phyloP scores from a whole-genome alignment of 2,113 vertebrate species.

The Triplophysa dalaica region DNA sequence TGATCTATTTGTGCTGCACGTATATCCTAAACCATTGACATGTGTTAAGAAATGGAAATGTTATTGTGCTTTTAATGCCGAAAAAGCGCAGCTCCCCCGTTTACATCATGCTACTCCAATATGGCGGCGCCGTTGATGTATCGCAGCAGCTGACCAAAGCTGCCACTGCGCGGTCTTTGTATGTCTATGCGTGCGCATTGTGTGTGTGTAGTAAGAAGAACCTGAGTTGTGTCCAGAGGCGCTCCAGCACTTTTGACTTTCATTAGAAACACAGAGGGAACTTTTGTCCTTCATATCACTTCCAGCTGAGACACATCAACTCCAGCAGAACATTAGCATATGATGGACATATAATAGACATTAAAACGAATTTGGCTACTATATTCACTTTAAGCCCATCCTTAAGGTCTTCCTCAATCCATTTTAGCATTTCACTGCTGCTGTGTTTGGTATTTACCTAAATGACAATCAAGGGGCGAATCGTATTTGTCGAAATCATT shows the following conservation, averaged over 20 bases:
- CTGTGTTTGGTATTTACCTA: constrained; percentile 42
- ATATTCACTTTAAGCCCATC: neutral
- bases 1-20: too few species aligned
- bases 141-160: too few species aligned
- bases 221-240: constrained; percentile 16
- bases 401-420: neutral
- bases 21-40: too few species aligned
- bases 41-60: too few species aligned
- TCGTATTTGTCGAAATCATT: constrained; percentile 38
- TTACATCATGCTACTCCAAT: too few species aligned
- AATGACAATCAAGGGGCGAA: constrained; percentile 42
- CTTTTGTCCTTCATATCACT: constrained; percentile 64
- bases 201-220: neutral
- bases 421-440: constrained; percentile 20
- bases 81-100: too few species aligned
- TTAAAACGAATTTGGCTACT: constrained; percentile 8
- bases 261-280: constrained; percentile 66
- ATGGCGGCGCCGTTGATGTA: too few species aligned
- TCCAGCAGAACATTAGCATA: constrained; percentile 55
- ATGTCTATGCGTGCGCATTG: too few species aligned
- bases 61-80: too few species aligned
- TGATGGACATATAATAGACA: neutral
- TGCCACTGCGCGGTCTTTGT: too few species aligned
- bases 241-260: constrained; percentile 65
- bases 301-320: constrained; percentile 56